A percentile compares a stretch with the other conserved stretches of the same genome.
These are phyloP conservation scores for Mormyrus proboscirostris DNA, from an alignment of 2,797 vertebrate genomes.

Conservation along the genomic window DNA sequence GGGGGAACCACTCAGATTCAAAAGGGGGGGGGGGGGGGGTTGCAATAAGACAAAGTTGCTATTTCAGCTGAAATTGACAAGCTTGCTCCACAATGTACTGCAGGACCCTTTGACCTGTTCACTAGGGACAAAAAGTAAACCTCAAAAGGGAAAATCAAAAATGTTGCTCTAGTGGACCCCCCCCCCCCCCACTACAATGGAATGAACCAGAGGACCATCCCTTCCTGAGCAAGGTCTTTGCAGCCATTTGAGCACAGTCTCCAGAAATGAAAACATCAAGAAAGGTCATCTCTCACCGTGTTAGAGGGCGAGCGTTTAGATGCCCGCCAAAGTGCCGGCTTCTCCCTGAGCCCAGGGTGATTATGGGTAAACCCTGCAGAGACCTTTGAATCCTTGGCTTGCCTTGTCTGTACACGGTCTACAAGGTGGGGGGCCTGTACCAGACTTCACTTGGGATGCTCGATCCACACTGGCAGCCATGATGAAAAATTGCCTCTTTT, in stretches of 20 bases:
- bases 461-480: background rate
- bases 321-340: background rate
- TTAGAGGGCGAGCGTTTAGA: conserved; percentile 3
- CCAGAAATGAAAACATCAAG: background rate
- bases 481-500: background rate
- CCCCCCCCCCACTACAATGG: background rate
- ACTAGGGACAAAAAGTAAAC: background rate
- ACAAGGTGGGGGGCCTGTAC: background rate
- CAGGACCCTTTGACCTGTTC: background rate
- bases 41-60: background rate
- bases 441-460: background rate
- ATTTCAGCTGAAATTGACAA: background rate
- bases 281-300: background rate
- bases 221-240: background rate
- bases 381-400: background rate
- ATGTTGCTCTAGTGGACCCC: background rate
- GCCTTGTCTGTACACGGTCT: background rate
- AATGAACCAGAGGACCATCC: background rate
- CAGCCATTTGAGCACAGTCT: conserved; percentile 1
- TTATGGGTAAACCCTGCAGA: background rate
- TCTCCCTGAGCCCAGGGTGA: background rate
- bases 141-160: background rate
- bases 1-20: background rate
- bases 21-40: background rate
- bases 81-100: background rate